phyloP scores from a whole-genome alignment of 2,888 invertebrate species.

The Dasypolia templi region DNA sequence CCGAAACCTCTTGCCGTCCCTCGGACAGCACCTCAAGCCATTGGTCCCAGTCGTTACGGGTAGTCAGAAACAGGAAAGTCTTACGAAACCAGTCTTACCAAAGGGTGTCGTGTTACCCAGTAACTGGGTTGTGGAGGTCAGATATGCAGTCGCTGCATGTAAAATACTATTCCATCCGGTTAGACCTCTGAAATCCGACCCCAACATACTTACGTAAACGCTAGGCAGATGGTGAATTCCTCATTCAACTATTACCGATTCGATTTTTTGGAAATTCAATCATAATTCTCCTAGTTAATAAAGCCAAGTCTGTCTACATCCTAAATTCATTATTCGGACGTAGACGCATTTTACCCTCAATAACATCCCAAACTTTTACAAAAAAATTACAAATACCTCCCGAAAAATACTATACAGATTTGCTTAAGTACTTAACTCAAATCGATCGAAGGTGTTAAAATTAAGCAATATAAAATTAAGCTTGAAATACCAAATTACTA shows the following conservation, averaged over 20 bases:
- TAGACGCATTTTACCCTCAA: background rate
- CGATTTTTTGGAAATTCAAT: no score
- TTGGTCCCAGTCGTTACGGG: background rate
- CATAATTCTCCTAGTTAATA: no score
- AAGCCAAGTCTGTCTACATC: background rate
- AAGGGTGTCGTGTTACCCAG: background rate
- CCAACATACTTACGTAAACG: background rate
- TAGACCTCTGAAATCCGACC: background rate
- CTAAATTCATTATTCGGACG: background rate
- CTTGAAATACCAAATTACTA: slow-evolving; percentile 25
- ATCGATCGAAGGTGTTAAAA: background rate
- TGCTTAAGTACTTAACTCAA: background rate
- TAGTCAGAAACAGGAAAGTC: background rate
- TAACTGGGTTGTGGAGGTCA: no score
- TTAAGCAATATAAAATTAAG: slow-evolving; percentile 20
- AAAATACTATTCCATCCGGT: background rate
- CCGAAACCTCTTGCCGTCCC: no score
- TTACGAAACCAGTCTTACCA: background rate
- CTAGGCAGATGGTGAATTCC: background rate
- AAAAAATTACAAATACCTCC: background rate
- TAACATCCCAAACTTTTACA: background rate
- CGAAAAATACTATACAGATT: background rate
- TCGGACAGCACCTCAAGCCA: background rate
- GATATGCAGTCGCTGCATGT: no score
- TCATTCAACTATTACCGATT: background rate